These are phyloP conservation scores for Apodemia duryi DNA, from an alignment of 2,888 invertebrate species.

Conservation along the genomic window DNA sequence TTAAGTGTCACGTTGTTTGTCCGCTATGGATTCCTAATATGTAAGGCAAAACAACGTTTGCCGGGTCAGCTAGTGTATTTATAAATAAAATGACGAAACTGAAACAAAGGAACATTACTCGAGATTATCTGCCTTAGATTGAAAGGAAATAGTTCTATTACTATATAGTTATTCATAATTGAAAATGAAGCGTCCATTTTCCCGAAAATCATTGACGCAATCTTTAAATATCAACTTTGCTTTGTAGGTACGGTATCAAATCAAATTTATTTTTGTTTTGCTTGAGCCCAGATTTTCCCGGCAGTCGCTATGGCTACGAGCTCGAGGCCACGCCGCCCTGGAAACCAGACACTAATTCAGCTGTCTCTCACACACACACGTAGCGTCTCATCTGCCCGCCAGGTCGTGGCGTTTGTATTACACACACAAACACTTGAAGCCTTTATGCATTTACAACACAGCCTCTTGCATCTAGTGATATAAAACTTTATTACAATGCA, in stretches of 20 bases:
- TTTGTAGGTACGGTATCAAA: constrained; percentile 7
- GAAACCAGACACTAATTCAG: constrained; percentile 53
- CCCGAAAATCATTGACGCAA: too few species aligned
- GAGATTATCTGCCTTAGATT: too few species aligned
- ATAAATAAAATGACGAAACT: too few species aligned
- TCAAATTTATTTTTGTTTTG: constrained; percentile 37
- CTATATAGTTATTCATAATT: too few species aligned
- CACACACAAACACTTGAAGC: constrained; percentile 45
- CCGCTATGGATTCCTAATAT: too few species aligned
- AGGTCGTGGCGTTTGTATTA: constrained; percentile 36
- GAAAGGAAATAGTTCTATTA: too few species aligned
- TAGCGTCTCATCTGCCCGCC: constrained; percentile 41
- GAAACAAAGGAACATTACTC: too few species aligned
- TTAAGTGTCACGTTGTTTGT: too few species aligned
- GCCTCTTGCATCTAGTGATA: constrained; percentile 43
- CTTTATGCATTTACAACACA: constrained; percentile 49
- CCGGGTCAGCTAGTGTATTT: too few species aligned
- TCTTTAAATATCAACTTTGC: constrained; percentile 2
- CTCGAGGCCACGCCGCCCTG: constrained; percentile 47
- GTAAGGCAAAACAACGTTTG: too few species aligned
- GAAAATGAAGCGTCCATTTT: too few species aligned
- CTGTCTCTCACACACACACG: constrained; percentile 53
- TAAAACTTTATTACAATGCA: constrained; percentile 42
- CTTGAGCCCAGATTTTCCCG: constrained; percentile 52
- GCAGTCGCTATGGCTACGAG: constrained; percentile 61